Evolutionary conservation across 2,888 invertebrate genomes (phyloP), one percentile per base, ranked within the genome.

Genomic region (Eretmocerus hayati): DNA sequence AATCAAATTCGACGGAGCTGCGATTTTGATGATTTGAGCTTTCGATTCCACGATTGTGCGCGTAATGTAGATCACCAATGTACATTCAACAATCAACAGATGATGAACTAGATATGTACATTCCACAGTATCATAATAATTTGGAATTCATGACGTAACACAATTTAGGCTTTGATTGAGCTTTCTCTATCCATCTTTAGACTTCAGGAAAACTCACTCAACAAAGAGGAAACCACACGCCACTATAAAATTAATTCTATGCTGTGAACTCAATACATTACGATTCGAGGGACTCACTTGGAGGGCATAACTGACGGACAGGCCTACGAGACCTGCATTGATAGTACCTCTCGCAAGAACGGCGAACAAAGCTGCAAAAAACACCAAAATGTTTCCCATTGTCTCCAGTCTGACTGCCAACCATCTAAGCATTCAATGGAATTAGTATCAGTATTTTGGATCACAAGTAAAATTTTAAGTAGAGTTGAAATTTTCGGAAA

Each of bases 301-400:
- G 48, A 90, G 72, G 3, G 90, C 84, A 66, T 90, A 90, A 61
- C 89, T 90, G 63, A 96, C 81, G 1, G 93, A 92, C 48, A 96
- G 77, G 22, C 95, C 96, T 13, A 90, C 89, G 41, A 86, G 71
- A 31, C 94, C 94, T 2, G 91, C 77, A 66, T 79, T 80, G 60
- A 83, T 74, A 3, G 76, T 78, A 46, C 87, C 81, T 51, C 84
- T 79, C 46, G 81, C 81, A 46, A 94, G 72, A 2, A 97, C 94
- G 36, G 93, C 90, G 72, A 97, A 95, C 49, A 97, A 69, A 0
- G 95, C 87, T 4, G 97, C 84, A 71, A 94, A 95, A 66, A 99
- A 84, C 57, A 96, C 94, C 57, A 97, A 90, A 53, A 89, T 76
- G 74, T 95, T 97, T 57, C 97, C 97, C 50, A 97, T 87, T 83